Evolutionary conservation across 2,797 vertebrate genomes (phyloP), one percentile per base, ranked within the genome.

Genomic region (Champsocephalus esox): DNA sequence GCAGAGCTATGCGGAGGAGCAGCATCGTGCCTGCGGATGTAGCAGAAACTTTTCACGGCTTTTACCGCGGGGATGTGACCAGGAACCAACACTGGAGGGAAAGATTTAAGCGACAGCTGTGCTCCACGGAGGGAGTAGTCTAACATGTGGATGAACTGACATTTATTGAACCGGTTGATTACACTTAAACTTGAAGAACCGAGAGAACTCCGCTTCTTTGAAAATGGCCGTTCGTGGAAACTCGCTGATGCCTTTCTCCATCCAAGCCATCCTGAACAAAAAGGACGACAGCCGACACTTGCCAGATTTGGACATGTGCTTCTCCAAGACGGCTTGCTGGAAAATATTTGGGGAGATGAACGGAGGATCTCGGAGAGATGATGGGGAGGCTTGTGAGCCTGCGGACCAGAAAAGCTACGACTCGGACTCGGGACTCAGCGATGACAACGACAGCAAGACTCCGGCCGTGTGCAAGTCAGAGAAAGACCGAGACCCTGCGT

Each of bases 261-360:
- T 99, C 92, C 98, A 99, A 91, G 97, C 97, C 77, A 99, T 99
- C 89, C 94, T 99, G 76, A 97, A 97, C 94, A 96, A 96, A 89
- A 99, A 97, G 88, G 97, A 98, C 85, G 95, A 96, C 66, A 92
- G 86, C 50, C 75, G 94, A 69, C 94, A 92, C 79, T 88, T 96
- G 69, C 91, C 93, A 64, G 93, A 94, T 61, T 78, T 96, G 92
- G 95, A 95, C 87, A 89, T 96, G 82, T 96, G 97, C 70, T 94
- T 96, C 81, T 93, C 94, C 41, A 95, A 95, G 77, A 90, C 93
- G 16, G 87, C 94, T 66, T 97, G 97, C 87, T 98, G 97, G 97
- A 95, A 97, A 91, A 96, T 98, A 80, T 97, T 98, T 71, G 95
- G 94, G 64, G 90, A 94, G 57, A 91, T 96, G 87, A 92, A 94